Evolutionary conservation across 1,140 invertebrate genomes (phyloP).

Genomic region (honey bee (Apis mellifera)): Amel_HAv3.1 CM009942.2:5985501-5986000

Average conservation of each 20-base stretch:
- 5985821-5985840: constrained; percentile 4
- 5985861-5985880: not conserved
- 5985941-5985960: not conserved
- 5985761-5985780: too few species aligned
- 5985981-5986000: not conserved
- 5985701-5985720: not conserved
- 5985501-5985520: too few species aligned
- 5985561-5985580: not conserved
- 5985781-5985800: not conserved
- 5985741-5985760: not conserved
- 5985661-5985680: not conserved
- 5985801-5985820: not conserved
- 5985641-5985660: constrained; percentile 12
- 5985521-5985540: too few species aligned
- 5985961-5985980: not conserved
- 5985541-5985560: not conserved
- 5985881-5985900: not conserved
- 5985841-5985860: not conserved
- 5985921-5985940: not conserved
- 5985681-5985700: not conserved
- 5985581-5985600: constrained; percentile 1
- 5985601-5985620: not conserved
- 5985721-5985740: constrained; percentile 13
- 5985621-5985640: not conserved
- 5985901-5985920: not conserved